phyloP scores from a whole-genome alignment of 2,888 invertebrate genomes.

The Galerucella nymphaeae region DNA sequence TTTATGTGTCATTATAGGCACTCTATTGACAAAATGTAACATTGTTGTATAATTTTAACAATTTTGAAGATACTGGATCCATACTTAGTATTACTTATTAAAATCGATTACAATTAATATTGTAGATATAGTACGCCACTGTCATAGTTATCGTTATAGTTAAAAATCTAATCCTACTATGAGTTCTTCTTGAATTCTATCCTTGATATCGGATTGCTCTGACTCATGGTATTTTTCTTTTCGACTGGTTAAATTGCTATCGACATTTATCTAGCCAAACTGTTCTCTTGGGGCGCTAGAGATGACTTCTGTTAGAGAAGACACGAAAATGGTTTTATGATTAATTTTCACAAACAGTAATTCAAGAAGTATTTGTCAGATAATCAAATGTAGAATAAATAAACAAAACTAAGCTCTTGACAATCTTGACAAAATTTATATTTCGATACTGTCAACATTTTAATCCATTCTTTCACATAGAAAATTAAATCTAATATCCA shows the following conservation, averaged over 20 bases:
- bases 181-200: conserved; percentile 46
- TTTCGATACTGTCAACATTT: background rate
- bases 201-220: conserved; percentile 49
- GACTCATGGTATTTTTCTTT: conserved; percentile 51
- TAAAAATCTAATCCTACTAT: conserved; percentile 11
- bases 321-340: conserved; percentile 10
- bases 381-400: background rate
- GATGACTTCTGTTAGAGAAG: conserved; percentile 8
- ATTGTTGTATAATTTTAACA: too few relatives aligned
- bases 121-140: background rate
- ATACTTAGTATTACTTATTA: too few relatives aligned
- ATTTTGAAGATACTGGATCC: too few relatives aligned
- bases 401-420: too few relatives aligned
- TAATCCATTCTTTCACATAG: background rate
- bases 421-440: too few relatives aligned
- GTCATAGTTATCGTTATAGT: background rate
- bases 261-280: conserved; percentile 51
- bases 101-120: background rate
- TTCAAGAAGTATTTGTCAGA: background rate
- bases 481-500: background rate
- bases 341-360: background rate
- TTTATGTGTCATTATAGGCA: too few relatives aligned
- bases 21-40: too few relatives aligned
- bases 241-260: conserved; percentile 47
- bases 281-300: conserved; percentile 28